A percentile compares a stretch with the other conserved stretches of the same genome.
phyloP scores from a whole-genome alignment of 37 sponge, comb jelly and placozoan genomes.

The Aphrocallistes beatrix region DNA sequence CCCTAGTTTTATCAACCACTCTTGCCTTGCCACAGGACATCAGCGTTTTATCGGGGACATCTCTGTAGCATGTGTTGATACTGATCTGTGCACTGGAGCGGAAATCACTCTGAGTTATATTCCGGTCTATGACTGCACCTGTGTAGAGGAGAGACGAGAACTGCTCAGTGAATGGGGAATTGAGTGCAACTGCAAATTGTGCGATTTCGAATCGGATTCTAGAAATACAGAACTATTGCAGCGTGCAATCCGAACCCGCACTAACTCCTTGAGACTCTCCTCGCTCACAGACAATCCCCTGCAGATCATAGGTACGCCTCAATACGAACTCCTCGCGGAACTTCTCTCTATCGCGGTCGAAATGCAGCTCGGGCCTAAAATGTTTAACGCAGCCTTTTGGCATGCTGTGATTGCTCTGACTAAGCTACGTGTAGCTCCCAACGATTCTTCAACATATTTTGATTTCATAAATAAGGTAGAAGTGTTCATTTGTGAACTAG shows the following conservation, averaged over 20 bases:
- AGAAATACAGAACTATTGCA: background rate
- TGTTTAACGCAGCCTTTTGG: background rate
- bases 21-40: background rate
- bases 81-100: background rate
- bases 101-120: background rate
- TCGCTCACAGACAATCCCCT: background rate
- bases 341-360: background rate
- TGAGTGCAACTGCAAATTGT: background rate
- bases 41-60: background rate
- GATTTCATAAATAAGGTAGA: background rate
- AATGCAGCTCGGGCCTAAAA: background rate
- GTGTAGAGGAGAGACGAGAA: background rate
- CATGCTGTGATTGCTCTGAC: background rate
- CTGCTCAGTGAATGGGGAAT: background rate
- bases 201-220: background rate
- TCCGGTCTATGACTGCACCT: background rate
- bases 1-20: background rate
- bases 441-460: background rate
- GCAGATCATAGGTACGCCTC: background rate
- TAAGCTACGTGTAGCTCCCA: background rate
- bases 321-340: background rate
- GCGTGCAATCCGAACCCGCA: background rate
- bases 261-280: background rate
- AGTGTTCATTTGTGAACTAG: background rate
- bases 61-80: background rate